Conservation (phyloP, 2,888 invertebrate species). For the Peribatodes rhomboidaria region DNA sequence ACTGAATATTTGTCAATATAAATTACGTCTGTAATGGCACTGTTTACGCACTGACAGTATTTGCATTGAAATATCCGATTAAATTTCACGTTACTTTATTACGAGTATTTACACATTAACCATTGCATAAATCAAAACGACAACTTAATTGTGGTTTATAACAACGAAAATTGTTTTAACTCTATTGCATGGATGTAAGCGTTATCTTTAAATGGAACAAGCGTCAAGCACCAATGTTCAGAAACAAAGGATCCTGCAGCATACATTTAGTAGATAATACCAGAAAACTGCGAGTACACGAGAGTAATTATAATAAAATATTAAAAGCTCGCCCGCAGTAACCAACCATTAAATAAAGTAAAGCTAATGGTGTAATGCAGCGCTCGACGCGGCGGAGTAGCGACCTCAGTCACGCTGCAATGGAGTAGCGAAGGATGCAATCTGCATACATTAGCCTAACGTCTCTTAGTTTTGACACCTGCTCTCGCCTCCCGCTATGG, state of each 20-base stretch:
- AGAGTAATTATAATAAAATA: slow-evolving; percentile 49
- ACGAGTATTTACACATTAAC: slow-evolving; percentile 21
- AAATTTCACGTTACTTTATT: slow-evolving; percentile 25
- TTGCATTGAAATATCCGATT: slow-evolving; percentile 37
- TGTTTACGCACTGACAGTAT: slow-evolving; percentile 45
- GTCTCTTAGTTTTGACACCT: slow-evolving; percentile 85
- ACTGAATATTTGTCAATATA: slow-evolving; percentile 57
- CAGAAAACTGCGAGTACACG: slow-evolving; percentile 42
- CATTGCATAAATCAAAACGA: slow-evolving; percentile 23
- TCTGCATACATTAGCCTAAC: slow-evolving; percentile 86
- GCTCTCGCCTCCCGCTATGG: slow-evolving; percentile 68
- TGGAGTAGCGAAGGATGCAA: slow-evolving; percentile 77
- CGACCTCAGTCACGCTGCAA: slow-evolving; percentile 48
- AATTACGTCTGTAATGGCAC: slow-evolving; percentile 59
- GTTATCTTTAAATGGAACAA: slow-evolving; percentile 10
- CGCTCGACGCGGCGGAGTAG: slow-evolving; percentile 52
- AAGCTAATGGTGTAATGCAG: slow-evolving; percentile 70
- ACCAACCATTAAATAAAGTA: slow-evolving; percentile 69
- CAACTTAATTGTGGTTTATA: slow-evolving; percentile 7
- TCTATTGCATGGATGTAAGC: not conserved
- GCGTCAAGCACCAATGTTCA: slow-evolving; percentile 14
- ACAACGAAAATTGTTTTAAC: slow-evolving; percentile 21
- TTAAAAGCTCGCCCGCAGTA: slow-evolving; percentile 49
- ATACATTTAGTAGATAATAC: slow-evolving; percentile 38
- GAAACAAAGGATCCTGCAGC: slow-evolving; percentile 36